Evolutionary conservation across 1,140 invertebrate species (phyloP).

Genomic region (Drosophila tsacasi): DNA sequence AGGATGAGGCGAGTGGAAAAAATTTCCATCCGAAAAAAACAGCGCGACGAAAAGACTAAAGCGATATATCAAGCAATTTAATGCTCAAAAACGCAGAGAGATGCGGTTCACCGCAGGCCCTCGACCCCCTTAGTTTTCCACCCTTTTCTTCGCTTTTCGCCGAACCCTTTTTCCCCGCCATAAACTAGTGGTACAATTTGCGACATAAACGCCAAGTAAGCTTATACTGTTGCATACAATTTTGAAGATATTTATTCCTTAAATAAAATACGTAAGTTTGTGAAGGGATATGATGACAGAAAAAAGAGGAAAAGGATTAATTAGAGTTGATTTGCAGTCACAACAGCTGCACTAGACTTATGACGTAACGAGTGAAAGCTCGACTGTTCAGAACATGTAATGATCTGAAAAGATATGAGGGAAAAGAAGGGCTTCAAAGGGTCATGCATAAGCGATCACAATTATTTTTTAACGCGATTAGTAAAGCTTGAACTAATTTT

Average conservation of each 20-base stretch:
- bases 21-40: constrained; percentile 40
- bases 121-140: not conserved
- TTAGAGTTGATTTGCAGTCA: constrained; percentile 55
- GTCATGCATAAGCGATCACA: not conserved
- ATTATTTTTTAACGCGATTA: not conserved
- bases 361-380: not conserved
- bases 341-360: constrained; percentile 17
- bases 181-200: constrained; percentile 74
- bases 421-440: not conserved
- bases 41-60: constrained; percentile 37
- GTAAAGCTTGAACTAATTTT: too few relatives aligned
- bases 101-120: constrained; percentile 49
- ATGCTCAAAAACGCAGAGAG: constrained; percentile 73
- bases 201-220: constrained; percentile 75
- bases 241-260: constrained; percentile 46
- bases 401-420: not conserved
- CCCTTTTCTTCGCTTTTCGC: not conserved
- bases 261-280: constrained; percentile 18
- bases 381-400: not conserved
- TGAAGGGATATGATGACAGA: not conserved
- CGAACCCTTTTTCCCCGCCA: constrained; percentile 6
- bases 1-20: constrained; percentile 23
- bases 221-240: constrained; percentile 67
- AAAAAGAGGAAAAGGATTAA: constrained; percentile 6
- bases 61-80: constrained; percentile 82